Conservation (phyloP, 2,113 vertebrate genomes). For the Ciconia maguari region DNA sequence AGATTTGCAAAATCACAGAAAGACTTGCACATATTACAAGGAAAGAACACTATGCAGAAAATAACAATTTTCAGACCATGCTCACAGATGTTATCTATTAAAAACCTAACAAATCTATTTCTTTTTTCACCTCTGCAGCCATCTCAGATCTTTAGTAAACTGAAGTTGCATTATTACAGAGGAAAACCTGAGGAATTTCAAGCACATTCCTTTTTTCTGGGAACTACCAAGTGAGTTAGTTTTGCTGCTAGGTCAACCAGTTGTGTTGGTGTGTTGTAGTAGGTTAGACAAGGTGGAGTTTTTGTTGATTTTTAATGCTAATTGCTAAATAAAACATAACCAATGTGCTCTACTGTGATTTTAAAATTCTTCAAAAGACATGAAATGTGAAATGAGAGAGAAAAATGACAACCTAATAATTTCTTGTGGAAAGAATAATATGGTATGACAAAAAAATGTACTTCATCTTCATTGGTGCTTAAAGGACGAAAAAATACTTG, state of each 20-base stretch:
- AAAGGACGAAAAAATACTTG: not conserved
- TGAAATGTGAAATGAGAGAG: not conserved
- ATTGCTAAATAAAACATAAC: not conserved
- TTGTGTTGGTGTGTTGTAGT: not conserved
- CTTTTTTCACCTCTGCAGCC: not conserved
- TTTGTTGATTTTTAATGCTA: not conserved
- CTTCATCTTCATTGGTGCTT: not conserved
- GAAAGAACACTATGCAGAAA: not conserved
- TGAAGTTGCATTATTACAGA: not conserved
- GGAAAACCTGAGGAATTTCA: not conserved
- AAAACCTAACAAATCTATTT: accelerated
- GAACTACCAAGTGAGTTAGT: not conserved
- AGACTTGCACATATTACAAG: not conserved
- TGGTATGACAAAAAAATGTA: not conserved
- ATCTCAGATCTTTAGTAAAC: not conserved
- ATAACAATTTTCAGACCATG: not conserved
- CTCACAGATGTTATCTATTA: not conserved
- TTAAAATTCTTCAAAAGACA: not conserved
- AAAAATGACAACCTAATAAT: not conserved
- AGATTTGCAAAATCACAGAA: not conserved
- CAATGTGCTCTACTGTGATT: not conserved
- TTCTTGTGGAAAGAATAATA: not conserved
- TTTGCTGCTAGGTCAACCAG: not conserved
- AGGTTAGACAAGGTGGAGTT: not conserved
- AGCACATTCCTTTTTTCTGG: not conserved